phyloP scores from a whole-genome alignment of 1,140 invertebrate species.

The Matsumurasca onukii region DNA sequence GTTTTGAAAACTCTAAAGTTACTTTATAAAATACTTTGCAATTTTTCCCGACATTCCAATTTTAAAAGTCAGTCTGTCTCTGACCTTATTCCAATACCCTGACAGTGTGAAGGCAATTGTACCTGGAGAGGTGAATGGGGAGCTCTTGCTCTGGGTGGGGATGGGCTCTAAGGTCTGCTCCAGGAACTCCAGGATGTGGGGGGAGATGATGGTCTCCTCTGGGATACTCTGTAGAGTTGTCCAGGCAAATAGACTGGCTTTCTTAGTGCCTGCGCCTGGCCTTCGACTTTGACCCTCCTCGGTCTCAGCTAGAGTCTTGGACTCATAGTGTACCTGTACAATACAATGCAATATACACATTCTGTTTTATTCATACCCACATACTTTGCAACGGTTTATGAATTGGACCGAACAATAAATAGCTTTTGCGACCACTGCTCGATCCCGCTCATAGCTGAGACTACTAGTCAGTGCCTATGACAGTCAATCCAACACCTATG shows the following conservation, averaged over 20 bases:
- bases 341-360: background rate
- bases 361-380: background rate
- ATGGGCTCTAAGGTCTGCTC: slow-evolving; percentile 95
- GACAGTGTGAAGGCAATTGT: too few species aligned
- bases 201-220: slow-evolving; percentile 93
- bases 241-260: slow-evolving; percentile 93
- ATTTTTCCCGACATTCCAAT: too few species aligned
- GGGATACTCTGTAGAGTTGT: slow-evolving; percentile 94
- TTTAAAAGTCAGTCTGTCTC: too few species aligned
- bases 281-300: slow-evolving; percentile 29
- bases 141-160: slow-evolving; percentile 54
- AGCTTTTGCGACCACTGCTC: too few species aligned
- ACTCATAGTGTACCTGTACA: slow-evolving; percentile 78
- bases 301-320: slow-evolving; percentile 72
- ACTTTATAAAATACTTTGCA: too few species aligned
- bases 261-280: slow-evolving; percentile 71
- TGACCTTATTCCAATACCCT: too few species aligned
- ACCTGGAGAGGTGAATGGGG: slow-evolving; percentile 32
- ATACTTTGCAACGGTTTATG: too few species aligned
- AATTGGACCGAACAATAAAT: too few species aligned
- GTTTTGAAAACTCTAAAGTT: too few species aligned
- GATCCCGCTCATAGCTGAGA: too few species aligned
- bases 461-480: too few species aligned
- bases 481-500: too few species aligned
- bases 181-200: slow-evolving; percentile 91